Evolutionary conservation across 1,140 invertebrate species (phyloP), one percentile per base, ranked within the genome.

Genomic region (Myzus persicae): DNA sequence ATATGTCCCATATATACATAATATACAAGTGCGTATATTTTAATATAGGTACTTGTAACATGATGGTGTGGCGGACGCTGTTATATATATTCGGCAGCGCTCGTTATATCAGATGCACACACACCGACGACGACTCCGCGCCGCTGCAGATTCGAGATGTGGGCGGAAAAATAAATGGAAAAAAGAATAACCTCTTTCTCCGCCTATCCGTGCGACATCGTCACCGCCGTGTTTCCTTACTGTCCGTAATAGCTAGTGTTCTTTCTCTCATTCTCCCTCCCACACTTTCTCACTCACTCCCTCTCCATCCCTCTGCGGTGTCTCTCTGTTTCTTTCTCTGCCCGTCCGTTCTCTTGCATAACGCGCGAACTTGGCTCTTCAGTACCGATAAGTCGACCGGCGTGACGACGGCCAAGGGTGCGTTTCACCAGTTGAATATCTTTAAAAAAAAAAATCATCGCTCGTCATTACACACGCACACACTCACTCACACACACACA

Each of bases 331-430:
- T 76, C 59, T 76, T 76, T 42, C 24, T 18, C 40, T 1, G 14
- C 9, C 22, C 42, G 42, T 46, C 84, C 84, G 84, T 44, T 42
- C 11, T 85, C 42, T 42, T 85, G 26, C 4, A 44, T n/a, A 40
- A 40, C 84, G 14, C 9, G 22, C 9, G 11, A 31, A 85, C 26
- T 31, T 67, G 31, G 22, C 9, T 85, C 31, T 31, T 85, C 84
- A 85, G 84, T 85, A 44, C 26, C 84, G 38, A 85, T n/a, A n/a
- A 85, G 40, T 85, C 31, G 84, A 85, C 84, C 84, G 84, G 40
- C 84, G 84, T 44, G 42, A 44, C 84, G 84, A 85, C 84, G 40
- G 84, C 40, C 26, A 85, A 85, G 84, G 84, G 84, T 85, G 84
- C 84, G 84, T 85, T 85, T 85, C 31, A 67, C 59, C 31, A 31